Base-by-base conservation (phyloP, 2,888 invertebrate species). In the Andrena fulva region DNA sequence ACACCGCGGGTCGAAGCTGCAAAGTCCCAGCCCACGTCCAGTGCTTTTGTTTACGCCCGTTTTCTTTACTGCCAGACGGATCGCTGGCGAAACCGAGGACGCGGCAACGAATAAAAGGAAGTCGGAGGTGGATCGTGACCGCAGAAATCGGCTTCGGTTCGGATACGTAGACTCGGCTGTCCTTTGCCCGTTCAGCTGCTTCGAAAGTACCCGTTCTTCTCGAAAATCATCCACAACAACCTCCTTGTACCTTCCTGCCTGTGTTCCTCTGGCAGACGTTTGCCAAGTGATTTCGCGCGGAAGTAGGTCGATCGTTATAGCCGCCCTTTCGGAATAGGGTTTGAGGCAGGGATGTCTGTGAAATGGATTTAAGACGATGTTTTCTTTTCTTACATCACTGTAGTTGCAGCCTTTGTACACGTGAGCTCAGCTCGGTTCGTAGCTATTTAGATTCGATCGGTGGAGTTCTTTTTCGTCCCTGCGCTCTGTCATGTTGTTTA, bases 201-300 rank as follows among this genome's bases (percentile, higher is more conserved):
- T 5, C 10, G 27, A 67, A 54, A 67, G 62, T 73, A 73, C 79
- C 76, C n/a, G 52, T 52, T 8, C 56, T 24, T 4, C 63, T 62
- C 59, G 72, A 73, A 62, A 80, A 85, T 87, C 85, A 67, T 85
- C 56, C n/a, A 16, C 50, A 56, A 50, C 62, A 20, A 27, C 10
- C 50, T 4, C 20, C 33, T 10, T n/a, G 42, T 16, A n/a, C 24
- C 63, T 29, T 63, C 24, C 35, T 71, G 42, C 60, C 63, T 24
- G 52, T 54, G 52, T 54, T 77, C 67, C 54, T 63, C 24, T 29
- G 33, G 52, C 76, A 81, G 82, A 78, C 68, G 78, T 35, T 69
- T 85, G 84, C 86, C 84, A 87, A 84, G 81, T 86, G 85, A 86
- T 87, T 81, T 68, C n/a, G 52, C 35, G 72, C 62, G 80, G 70